Percentiles rank a stretch among this genome's conserved stretches.
phyloP scores from a whole-genome alignment of 2,888 invertebrate genomes.

The Tuta absoluta region DNA sequence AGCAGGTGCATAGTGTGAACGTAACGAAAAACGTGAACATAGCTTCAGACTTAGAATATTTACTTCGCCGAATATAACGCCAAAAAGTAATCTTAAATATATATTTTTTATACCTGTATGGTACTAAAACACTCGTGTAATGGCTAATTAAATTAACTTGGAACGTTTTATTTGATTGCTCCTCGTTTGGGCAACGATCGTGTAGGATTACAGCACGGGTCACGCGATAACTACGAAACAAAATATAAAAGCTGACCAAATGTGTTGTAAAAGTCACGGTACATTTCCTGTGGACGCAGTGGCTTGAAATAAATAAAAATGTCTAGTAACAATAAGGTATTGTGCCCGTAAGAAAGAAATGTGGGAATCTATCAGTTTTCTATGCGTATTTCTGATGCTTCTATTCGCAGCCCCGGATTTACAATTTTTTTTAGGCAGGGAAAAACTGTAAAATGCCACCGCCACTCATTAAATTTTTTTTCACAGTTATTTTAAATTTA shows the following conservation, averaged over 20 bases:
- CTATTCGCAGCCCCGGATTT: no score
- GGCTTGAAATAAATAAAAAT: not conserved
- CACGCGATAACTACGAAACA: slow-evolving; percentile 20
- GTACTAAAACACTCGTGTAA: slow-evolving; percentile 5
- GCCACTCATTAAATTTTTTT: no score
- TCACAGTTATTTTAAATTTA: no score
- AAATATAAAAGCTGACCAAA: not conserved
- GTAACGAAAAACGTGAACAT: no score
- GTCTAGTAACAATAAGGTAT: not conserved
- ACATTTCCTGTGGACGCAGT: slow-evolving; percentile 4
- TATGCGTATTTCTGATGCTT: no score
- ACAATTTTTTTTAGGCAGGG: no score
- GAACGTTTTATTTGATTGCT: slow-evolving; percentile 23
- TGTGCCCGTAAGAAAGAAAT: not conserved
- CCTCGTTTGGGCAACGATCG: slow-evolving; percentile 19
- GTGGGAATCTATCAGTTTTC: no score
- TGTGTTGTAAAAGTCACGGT: not conserved
- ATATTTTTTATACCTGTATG: slow-evolving; percentile 7
- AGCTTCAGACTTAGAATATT: no score
- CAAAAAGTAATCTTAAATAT: not conserved
- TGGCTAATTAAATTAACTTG: slow-evolving; percentile 20
- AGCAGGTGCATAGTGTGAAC: no score
- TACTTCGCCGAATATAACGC: no score
- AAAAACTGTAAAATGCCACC: no score
- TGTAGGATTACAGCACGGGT: slow-evolving; percentile 21